A percentile compares a stretch with the other conserved stretches of the same genome.
These are phyloP conservation scores for Heliothis virescens DNA, from an alignment of 1,140 invertebrate species.

Conservation along the genomic window DNA sequence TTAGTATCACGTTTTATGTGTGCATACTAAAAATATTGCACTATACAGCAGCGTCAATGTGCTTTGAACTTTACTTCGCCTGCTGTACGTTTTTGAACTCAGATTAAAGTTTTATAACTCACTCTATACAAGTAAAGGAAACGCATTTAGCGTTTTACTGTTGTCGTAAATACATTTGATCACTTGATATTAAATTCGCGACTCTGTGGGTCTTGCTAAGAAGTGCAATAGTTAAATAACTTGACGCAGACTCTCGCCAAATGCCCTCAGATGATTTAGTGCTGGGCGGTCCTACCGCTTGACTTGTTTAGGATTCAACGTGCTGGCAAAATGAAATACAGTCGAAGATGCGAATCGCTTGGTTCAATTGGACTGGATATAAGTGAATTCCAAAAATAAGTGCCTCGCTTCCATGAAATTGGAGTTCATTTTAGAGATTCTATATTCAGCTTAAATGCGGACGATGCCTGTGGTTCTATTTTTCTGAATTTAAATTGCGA, in stretches of 20 bases:
- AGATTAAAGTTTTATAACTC: conserved; percentile 52
- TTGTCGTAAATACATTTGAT: conserved; percentile 73
- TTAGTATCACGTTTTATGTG: conserved; percentile 7
- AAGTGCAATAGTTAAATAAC: conserved; percentile 79
- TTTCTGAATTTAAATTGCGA: conserved; percentile 24
- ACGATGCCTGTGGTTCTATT: background rate
- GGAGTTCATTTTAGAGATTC: conserved; percentile 32
- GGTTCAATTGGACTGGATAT: conserved; percentile 32
- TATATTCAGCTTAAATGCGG: conserved; percentile 25
- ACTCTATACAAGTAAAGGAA: conserved; percentile 52
- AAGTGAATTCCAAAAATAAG: conserved; percentile 45
- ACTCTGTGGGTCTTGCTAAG: conserved; percentile 64
- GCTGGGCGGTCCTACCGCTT: conserved; percentile 55
- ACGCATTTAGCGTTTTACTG: conserved; percentile 64
- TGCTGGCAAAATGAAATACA: conserved; percentile 42
- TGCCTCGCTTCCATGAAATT: conserved; percentile 39
- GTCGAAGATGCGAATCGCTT: conserved; percentile 34
- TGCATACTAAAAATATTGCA: conserved; percentile 6
- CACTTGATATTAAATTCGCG: conserved; percentile 67
- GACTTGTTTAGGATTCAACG: conserved; percentile 57
- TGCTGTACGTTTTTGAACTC: conserved; percentile 17
- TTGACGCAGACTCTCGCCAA: conserved; percentile 58
- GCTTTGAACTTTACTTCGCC: background rate
- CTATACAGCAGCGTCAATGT: background rate
- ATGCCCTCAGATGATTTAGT: conserved; percentile 70